Percentiles rank a stretch among this genome's conserved stretches.
Evolutionary conservation across 2,888 invertebrate species (phyloP).

Genomic region (Rapana venosa): DNA sequence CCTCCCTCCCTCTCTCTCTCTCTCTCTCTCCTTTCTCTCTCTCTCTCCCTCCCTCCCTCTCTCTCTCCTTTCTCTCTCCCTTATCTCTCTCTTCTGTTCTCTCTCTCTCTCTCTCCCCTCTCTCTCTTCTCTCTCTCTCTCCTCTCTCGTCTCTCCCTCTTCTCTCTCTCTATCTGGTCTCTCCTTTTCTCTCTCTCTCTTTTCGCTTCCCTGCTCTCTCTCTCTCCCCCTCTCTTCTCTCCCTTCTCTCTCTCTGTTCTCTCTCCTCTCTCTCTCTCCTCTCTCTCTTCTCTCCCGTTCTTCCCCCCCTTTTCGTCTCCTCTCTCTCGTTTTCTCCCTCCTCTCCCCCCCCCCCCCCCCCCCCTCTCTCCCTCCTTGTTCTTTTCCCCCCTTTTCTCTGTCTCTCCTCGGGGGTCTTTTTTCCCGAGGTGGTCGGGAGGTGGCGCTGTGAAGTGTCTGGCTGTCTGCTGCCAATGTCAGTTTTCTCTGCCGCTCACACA

Average conservation of each 20-base stretch:
- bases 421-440: neutral
- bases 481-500: no score
- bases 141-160: neutral
- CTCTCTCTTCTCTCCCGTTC: no score
- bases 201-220: neutral
- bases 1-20: neutral
- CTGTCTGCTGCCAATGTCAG: no score
- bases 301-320: neutral
- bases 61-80: neutral
- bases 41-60: neutral
- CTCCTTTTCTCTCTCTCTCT: neutral
- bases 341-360: neutral
- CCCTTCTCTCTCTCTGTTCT: neutral
- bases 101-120: slow-evolving; percentile 9
- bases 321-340: neutral
- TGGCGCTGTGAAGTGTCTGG: no score
- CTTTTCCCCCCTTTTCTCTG: neutral
- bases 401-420: neutral
- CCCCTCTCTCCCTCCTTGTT: neutral
- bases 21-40: neutral
- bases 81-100: neutral
- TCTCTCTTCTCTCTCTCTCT: neutral
- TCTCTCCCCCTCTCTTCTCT: neutral
- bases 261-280: no score
- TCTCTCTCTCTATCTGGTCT: neutral